Evolutionary conservation across 2,113 vertebrate genomes (phyloP), one percentile per base, ranked within the genome.

Genomic region (Pristiophorus japonicus): DNA sequence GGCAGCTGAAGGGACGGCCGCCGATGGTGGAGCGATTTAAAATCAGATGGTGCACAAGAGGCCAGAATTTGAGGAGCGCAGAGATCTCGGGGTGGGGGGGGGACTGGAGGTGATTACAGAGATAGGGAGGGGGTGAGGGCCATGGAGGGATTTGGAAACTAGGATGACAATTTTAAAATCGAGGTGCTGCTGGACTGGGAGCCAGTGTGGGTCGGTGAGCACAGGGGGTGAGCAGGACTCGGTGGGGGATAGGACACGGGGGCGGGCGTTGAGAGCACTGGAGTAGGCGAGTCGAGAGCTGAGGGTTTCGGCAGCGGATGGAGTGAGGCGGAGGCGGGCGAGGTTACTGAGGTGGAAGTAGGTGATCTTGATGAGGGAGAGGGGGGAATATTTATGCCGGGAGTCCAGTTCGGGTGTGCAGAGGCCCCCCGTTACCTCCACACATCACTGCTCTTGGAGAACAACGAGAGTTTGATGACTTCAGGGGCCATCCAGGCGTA

Each of bases 401-500:
- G 4, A 51, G 51, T 51, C 51, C 51, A 51, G 51, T 4, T 51
- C 51, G 1, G 4, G 75, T 73, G 30, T 24, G 5, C 38, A 8
- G 59, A 95, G 47, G 78, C 47, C 12, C 95, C 12, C 95, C 51
- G 94, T 96, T 97, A 99, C 98, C 98, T 99, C 98, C 98, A 99
- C 96, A 99, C 98, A 0, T 99, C 98, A 55, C 98, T 99, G 98
- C 98, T 99, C 97, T 99, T 99, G 96, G 98, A 99, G 97, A 99
- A 99, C 70, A 98, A 98, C 30, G 98, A 99, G 73, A 98, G 97
- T 59, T 98, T 98, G 97, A 99, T 99, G 96, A 99, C 98, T 97
- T 99, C 99, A 0, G 99, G 99, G 45, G 99, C 99, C 99, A 99
- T 99, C 99, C 99, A 99, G 0, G 99, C 99, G 0, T 99, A 99